A percentile compares a stretch with the other conserved stretches of the same genome.
These are phyloP conservation scores for Corythoichthys haematopterus DNA, from an alignment of 2,113 vertebrate genomes.

Conservation along the genomic window DNA sequence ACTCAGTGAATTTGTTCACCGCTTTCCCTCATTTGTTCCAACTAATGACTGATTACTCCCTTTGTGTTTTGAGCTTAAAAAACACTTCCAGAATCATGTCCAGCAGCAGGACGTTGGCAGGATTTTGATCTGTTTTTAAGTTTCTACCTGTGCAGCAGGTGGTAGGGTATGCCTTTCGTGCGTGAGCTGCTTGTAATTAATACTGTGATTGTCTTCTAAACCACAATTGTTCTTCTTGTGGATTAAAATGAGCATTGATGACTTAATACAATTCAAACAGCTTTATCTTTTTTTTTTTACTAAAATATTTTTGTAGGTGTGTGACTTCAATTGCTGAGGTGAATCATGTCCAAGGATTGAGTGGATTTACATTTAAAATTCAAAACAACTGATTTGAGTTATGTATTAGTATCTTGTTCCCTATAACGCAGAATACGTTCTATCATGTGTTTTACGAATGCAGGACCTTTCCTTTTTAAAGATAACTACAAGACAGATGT, in stretches of 20 bases:
- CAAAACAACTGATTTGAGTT: slow-evolving; percentile 33
- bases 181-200: neutral
- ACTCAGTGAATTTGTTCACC: slow-evolving; percentile 14
- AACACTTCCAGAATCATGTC: neutral
- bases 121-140: neutral
- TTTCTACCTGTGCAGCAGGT: neutral
- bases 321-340: slow-evolving; percentile 22
- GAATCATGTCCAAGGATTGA: slow-evolving; percentile 13
- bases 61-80: slow-evolving; percentile 35
- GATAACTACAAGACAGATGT: slow-evolving; percentile 34
- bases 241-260: slow-evolving; percentile 3
- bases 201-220: slow-evolving; percentile 2
- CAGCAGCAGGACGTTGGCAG: slow-evolving; percentile 28
- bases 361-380: slow-evolving; percentile 23
- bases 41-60: slow-evolving; percentile 12
- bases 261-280: slow-evolving; percentile 18
- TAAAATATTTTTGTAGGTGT: slow-evolving; percentile 1
- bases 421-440: slow-evolving; percentile 30
- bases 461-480: slow-evolving; percentile 42
- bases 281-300: slow-evolving; percentile 5
- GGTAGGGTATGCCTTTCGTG: neutral
- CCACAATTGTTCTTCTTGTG: slow-evolving; percentile 6
- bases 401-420: slow-evolving; percentile 34
- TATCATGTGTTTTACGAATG: slow-evolving; percentile 32
- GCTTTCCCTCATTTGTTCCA: slow-evolving; percentile 18